These are phyloP conservation scores for Acanthococcus lagerstroemiae DNA, from an alignment of 2,888 invertebrate species.

Conservation along the genomic window DNA sequence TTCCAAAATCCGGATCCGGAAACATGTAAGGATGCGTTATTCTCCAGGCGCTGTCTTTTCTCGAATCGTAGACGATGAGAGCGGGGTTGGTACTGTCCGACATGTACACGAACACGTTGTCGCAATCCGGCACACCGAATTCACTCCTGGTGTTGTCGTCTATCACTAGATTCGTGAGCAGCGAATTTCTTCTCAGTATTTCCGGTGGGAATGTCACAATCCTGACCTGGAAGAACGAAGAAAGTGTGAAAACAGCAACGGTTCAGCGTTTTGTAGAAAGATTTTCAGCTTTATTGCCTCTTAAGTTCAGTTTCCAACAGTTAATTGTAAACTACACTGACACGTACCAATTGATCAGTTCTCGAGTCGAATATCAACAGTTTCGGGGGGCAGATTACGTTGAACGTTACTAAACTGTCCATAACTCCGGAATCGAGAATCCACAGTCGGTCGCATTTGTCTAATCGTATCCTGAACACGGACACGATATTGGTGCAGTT, in stretches of 20 bases:
- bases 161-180: conserved; percentile 68
- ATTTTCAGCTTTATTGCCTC: neutral
- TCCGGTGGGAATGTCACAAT: conserved; percentile 60
- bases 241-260: neutral
- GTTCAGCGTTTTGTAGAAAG: neutral
- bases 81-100: conserved; percentile 69
- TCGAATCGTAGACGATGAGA: conserved; percentile 55
- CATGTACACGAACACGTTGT: conserved; percentile 68
- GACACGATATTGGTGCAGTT: conserved; percentile 70
- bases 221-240: conserved; percentile 39
- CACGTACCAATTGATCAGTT: conserved; percentile 57
- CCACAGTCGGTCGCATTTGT: conserved; percentile 76
- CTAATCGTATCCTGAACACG: conserved; percentile 63
- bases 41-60: conserved; percentile 68
- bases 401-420: conserved; percentile 59
- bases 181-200: conserved; percentile 60
- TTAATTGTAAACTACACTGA: too few species aligned
- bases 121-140: conserved; percentile 48
- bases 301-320: neutral
- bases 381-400: conserved; percentile 63
- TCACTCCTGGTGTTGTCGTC: conserved; percentile 54
- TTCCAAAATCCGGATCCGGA: conserved; percentile 69
- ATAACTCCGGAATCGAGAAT: conserved; percentile 66
- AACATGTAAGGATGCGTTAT: conserved; percentile 73
- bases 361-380: conserved; percentile 66